Evolutionary conservation across 2,888 invertebrate genomes (phyloP).

Genomic region (Gasteruption jaculator): DNA sequence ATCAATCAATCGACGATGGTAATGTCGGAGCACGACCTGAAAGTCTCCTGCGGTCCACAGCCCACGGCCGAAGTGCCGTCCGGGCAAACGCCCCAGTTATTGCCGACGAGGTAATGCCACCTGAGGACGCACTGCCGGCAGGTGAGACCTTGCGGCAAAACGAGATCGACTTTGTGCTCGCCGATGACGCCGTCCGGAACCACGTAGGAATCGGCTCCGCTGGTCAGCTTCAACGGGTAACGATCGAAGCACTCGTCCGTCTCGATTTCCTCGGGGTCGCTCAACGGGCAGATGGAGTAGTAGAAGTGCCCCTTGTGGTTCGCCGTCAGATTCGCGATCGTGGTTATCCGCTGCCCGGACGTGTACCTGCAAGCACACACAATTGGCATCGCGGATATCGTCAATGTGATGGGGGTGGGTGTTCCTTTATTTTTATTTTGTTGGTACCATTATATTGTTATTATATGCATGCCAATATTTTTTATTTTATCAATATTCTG

Average conservation of each 20-base stretch:
- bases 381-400: background rate
- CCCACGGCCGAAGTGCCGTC: slow-evolving; percentile 48
- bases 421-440: no score
- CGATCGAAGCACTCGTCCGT: slow-evolving; percentile 55
- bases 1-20: no score
- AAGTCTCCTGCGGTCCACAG: slow-evolving; percentile 56
- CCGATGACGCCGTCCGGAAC: slow-evolving; percentile 27
- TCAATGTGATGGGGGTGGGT: no score
- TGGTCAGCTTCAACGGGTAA: slow-evolving; percentile 43
- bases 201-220: slow-evolving; percentile 37
- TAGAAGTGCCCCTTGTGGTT: slow-evolving; percentile 54
- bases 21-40: slow-evolving; percentile 55
- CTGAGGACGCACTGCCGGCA: slow-evolving; percentile 57
- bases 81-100: slow-evolving; percentile 54
- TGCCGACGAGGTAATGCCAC: slow-evolving; percentile 57
- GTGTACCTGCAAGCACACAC: slow-evolving; percentile 35
- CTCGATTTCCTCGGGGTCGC: slow-evolving; percentile 45
- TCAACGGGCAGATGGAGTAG: slow-evolving; percentile 55
- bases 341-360: slow-evolving; percentile 33
- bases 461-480: no score
- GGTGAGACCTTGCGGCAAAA: slow-evolving; percentile 51
- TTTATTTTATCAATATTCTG: no score
- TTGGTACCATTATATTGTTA: no score
- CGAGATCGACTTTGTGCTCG: slow-evolving; percentile 33
- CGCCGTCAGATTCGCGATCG: slow-evolving; percentile 49